Evolutionary conservation across 2,888 invertebrate species (phyloP).

Genomic region (Erannis defoliaria): DNA sequence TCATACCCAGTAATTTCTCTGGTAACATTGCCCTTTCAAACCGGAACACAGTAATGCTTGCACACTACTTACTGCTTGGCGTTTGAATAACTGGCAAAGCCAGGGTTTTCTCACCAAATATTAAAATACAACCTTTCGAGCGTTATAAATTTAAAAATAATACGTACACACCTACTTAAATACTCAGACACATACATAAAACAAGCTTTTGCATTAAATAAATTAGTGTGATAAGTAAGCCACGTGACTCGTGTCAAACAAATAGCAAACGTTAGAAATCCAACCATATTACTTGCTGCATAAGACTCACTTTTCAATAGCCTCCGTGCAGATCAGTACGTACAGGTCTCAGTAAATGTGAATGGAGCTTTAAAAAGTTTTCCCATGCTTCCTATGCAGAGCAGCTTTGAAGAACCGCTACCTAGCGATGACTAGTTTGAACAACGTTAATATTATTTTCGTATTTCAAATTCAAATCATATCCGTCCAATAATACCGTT

Average conservation of each 20-base stretch:
- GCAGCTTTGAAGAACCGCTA: slow-evolving; percentile 20
- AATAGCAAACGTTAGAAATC: background rate
- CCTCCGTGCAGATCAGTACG: background rate
- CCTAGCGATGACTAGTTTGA: slow-evolving; percentile 8
- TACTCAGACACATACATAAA: too few species aligned
- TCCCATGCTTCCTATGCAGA: slow-evolving; percentile 13
- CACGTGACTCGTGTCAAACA: background rate
- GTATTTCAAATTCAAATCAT: slow-evolving; percentile 53
- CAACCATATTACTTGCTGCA: background rate
- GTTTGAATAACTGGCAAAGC: too few species aligned
- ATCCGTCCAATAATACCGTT: slow-evolving; percentile 62
- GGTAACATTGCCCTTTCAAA: too few species aligned
- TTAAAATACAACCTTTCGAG: too few species aligned
- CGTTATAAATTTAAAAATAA: too few species aligned
- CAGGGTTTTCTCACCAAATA: too few species aligned
- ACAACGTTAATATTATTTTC: slow-evolving; percentile 20
- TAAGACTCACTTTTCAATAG: background rate
- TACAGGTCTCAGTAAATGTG: background rate
- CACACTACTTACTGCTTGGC: too few species aligned
- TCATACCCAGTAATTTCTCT: too few species aligned
- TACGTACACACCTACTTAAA: too few species aligned
- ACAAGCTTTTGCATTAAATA: too few species aligned
- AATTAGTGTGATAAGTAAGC: too few species aligned
- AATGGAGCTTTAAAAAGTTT: background rate
- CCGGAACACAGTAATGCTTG: too few species aligned